Conservation (phyloP, 2,888 invertebrate species). For the Ornithoptera alexandrae region DNA sequence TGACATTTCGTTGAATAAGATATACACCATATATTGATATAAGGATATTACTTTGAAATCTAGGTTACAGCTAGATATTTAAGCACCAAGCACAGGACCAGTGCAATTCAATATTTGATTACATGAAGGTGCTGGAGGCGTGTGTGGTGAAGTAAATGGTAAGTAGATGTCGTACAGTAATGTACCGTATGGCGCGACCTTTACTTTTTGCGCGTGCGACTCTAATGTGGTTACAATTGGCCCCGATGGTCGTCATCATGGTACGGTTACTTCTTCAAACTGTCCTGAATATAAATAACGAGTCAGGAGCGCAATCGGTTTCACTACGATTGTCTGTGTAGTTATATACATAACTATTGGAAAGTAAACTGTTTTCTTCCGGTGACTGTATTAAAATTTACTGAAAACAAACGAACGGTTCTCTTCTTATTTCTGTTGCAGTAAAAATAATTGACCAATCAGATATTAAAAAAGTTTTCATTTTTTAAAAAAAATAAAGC, state of each 20-base stretch:
- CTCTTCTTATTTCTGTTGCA: too few species aligned
- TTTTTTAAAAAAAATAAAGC: too few species aligned
- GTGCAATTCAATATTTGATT: neutral
- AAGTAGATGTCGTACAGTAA: neutral
- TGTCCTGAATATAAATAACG: neutral
- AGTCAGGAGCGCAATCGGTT: slow-evolving; percentile 1
- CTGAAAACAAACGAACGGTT: neutral
- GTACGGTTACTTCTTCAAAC: slow-evolving; percentile 11
- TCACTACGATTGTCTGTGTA: neutral
- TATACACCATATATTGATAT: too few species aligned
- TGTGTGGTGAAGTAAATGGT: neutral
- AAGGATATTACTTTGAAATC: too few species aligned
- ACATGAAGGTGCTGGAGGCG: neutral
- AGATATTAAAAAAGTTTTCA: too few species aligned
- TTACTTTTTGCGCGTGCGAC: slow-evolving; percentile 15
- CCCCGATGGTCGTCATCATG: neutral
- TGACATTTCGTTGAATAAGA: too few species aligned
- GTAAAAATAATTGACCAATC: too few species aligned
- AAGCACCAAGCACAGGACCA: neutral
- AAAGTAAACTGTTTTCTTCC: neutral
- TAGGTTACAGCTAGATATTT: too few species aligned
- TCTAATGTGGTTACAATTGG: slow-evolving; percentile 8
- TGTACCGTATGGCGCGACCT: slow-evolving; percentile 1
- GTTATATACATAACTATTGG: neutral
- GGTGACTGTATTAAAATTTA: neutral